phyloP scores from a whole-genome alignment of 2,888 invertebrate genomes.

The Clanis bilineata region DNA sequence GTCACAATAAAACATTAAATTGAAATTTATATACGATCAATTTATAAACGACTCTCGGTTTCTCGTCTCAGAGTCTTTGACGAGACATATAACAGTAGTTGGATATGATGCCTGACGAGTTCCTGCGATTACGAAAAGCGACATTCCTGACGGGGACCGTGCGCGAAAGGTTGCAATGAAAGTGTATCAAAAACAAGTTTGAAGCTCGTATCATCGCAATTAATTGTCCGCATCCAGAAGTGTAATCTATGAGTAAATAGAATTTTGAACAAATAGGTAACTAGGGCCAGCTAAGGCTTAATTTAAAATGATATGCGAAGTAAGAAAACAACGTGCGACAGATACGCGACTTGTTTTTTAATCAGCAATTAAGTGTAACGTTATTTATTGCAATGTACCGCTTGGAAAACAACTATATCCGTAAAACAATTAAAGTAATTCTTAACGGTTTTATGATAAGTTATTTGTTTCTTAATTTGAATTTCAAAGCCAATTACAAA shows the following conservation, averaged over 20 bases:
- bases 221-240: conserved; percentile 21
- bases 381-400: conserved; percentile 6
- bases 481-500: neutral
- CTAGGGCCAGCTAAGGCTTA: conserved; percentile 1
- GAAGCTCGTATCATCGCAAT: conserved; percentile 17
- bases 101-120: conserved; percentile 42
- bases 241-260: conserved; percentile 9
- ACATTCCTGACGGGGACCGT: conserved; percentile 50
- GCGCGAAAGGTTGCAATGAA: conserved; percentile 48
- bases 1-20: conserved; percentile 7
- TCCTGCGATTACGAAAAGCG: conserved; percentile 49
- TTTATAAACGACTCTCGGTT: conserved; percentile 44
- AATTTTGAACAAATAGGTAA: conserved; percentile 20
- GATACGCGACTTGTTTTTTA: neutral
- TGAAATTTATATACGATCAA: neutral
- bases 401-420: neutral
- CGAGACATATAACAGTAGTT: conserved; percentile 39
- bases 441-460: neutral
- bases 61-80: conserved; percentile 30
- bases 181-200: conserved; percentile 50
- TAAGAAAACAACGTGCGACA: neutral
- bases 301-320: conserved; percentile 1
- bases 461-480: neutral
- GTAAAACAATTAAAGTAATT: conserved; percentile 3
- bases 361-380: neutral